Evolutionary conservation across 2,113 vertebrate species (phyloP), one percentile per base, ranked within the genome.

Genomic region (Myiozetetes cayanensis): DNA sequence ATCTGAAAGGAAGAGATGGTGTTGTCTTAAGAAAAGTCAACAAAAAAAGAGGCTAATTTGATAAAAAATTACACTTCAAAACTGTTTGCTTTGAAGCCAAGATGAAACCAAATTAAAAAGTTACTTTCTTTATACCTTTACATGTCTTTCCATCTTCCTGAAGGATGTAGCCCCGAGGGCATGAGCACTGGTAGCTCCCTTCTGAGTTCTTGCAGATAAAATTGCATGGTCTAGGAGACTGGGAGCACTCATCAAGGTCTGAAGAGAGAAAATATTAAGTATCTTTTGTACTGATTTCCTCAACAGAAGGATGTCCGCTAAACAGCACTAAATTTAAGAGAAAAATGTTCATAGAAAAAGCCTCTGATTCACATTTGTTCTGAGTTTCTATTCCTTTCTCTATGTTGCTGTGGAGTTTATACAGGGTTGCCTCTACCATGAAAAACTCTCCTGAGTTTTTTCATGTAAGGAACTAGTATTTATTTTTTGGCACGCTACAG

Each of bases 211-310:
- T 99, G 97, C 98, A 99, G 95, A 99, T 98, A 82, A 99, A 98
- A 96, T 98, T 99, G 97, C 98, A 99, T 2, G 98, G 98, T 71
- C 98, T 98, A 3, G 98, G 98, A 89, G 98, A 98, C 96, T 98
- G 98, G 18, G 96, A 94, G 52, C 98, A 99, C 73, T 99, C 98
- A 96, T 99, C 98, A 67, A 98, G 96, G 87, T 99, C 98, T 99
- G 86, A 66, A 6, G 3, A 75, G 55, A 86, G 35, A 56, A 93
- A 91, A 28, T 8, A 24, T 12, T 65, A 91, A 65, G 19, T n/a
- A 85, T 76, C 44, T 77, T 2, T 31, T 89, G 14, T 59, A 49
- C 28, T 89, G 33, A 75, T 50, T 49, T 91, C 20, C 93, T 66
- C 43, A 14, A 43, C 37, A 79, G 28, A 92, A 80, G 25, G 13